Evolutionary conservation across 2,888 invertebrate species (phyloP), one percentile per base, ranked within the genome.

Genomic region (Graphium colonna): DNA sequence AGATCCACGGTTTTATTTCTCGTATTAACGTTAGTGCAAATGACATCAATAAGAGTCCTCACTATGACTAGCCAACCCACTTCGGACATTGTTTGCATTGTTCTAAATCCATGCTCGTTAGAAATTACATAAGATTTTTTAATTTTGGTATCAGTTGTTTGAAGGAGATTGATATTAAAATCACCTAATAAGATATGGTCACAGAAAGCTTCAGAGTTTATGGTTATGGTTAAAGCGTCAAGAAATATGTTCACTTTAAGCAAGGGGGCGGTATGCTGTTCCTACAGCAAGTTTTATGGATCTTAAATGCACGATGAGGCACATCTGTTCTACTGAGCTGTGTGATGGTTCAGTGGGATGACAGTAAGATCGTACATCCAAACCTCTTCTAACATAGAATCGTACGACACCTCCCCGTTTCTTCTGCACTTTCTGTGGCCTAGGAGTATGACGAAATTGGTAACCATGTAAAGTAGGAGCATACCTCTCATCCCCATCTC

Each of bases 281-380:
- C 15, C 45, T 9, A 31, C 26, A 28, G 45, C 31, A 15, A 46
- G 17, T 12, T 33, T 33, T 13, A 12, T 26, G 13, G 3, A 13
- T 9, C 26, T 15, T 1, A 31, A 4, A 15, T n/a, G n/a, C n/a
- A n/a, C n/a, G n/a, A n/a, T n/a, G n/a, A n/a, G n/a, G n/a, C n/a
- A n/a, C n/a, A n/a, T n/a, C n/a, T n/a, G n/a, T n/a, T n/a, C n/a
- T n/a, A n/a, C n/a, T n/a, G n/a, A n/a, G n/a, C n/a, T n/a, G 7
- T 40, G 40, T 7, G 15, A 40, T 5, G 40, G 40, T 16, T 40
- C 40, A 3, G 53, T 62, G 61, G 65, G 64, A 64, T 58, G 56
- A 55, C 64, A 51, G 60, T 46, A 60, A 61, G 17, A 1, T 3
- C 17, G 40, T 15, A 10, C 16, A 9, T 16, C 15, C 5, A 40